Conservation (phyloP, 2,888 invertebrate genomes). For the Napeogenes inachia region DNA sequence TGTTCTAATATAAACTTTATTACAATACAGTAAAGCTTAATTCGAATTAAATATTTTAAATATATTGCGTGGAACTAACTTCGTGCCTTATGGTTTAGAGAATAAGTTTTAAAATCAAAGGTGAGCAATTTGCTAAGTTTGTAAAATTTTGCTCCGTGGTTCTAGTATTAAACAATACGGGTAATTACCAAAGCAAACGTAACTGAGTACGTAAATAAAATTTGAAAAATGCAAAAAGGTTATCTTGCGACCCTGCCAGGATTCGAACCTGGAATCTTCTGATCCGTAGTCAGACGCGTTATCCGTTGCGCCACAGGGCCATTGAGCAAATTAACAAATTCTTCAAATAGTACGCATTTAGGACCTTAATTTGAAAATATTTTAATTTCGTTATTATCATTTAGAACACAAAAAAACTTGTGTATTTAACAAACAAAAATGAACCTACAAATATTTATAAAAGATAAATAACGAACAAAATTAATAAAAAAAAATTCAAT, state of each 20-base stretch:
- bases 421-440: too few species aligned
- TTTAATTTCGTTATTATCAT: neutral
- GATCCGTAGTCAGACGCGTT: slow-evolving; percentile 85
- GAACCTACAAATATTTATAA: too few species aligned
- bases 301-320: slow-evolving; percentile 82
- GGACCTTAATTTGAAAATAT: neutral
- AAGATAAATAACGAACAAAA: too few species aligned
- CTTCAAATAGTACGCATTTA: neutral
- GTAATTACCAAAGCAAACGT: slow-evolving; percentile 52
- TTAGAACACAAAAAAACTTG: too few species aligned
- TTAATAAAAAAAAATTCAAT: too few species aligned
- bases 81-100: slow-evolving; percentile 38
- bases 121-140: slow-evolving; percentile 40
- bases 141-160: slow-evolving; percentile 61
- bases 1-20: slow-evolving; percentile 33
- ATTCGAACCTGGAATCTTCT: slow-evolving; percentile 82
- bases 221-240: slow-evolving; percentile 23
- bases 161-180: slow-evolving; percentile 53
- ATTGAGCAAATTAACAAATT: slow-evolving; percentile 13
- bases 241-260: slow-evolving; percentile 75
- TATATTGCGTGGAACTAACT: slow-evolving; percentile 37
- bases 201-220: slow-evolving; percentile 42
- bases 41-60: slow-evolving; percentile 24
- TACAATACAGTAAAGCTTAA: slow-evolving; percentile 20
- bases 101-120: slow-evolving; percentile 40